phyloP scores from a whole-genome alignment of 30 jellyfish, hydroid and myxozoan species.

The Nemopilema nomurai region DNA sequence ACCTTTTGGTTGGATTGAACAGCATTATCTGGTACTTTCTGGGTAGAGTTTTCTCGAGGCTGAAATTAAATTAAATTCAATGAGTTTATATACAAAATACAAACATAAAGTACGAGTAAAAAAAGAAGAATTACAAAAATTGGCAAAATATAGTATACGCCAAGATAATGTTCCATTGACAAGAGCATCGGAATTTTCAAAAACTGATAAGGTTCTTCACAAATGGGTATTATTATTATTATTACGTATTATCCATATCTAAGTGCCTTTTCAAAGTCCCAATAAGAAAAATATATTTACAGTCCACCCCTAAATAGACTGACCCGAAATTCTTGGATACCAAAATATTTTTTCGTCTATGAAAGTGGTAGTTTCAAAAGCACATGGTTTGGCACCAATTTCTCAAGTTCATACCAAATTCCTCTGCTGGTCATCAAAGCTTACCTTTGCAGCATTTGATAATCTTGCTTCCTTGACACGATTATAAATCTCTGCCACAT shows the following conservation, averaged over 20 bases:
- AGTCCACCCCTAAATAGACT: too few species aligned
- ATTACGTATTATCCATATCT: too few species aligned
- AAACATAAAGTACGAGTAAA: too few species aligned
- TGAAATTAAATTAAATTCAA: background rate
- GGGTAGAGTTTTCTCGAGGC: background rate
- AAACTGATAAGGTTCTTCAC: too few species aligned
- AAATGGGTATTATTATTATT: too few species aligned
- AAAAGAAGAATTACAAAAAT: too few species aligned
- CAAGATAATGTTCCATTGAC: too few species aligned
- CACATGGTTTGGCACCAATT: background rate
- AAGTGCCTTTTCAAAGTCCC: background rate
- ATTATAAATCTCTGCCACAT: slow-evolving; percentile 75
- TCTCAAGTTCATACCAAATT: background rate
- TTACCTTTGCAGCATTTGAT: slow-evolving; percentile 53
- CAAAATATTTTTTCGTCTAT: too few species aligned
- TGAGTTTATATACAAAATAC: too few species aligned
- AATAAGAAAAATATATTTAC: background rate
- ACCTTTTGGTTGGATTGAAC: background rate
- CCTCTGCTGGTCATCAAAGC: background rate
- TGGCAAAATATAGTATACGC: too few species aligned
- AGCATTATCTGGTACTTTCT: background rate
- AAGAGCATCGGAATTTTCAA: too few species aligned
- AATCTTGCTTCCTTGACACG: slow-evolving; percentile 76
- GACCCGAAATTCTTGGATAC: too few species aligned
- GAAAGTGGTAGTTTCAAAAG: background rate